phyloP scores from a whole-genome alignment of 1,140 invertebrate genomes.

The Adoxophyes honmai region DNA sequence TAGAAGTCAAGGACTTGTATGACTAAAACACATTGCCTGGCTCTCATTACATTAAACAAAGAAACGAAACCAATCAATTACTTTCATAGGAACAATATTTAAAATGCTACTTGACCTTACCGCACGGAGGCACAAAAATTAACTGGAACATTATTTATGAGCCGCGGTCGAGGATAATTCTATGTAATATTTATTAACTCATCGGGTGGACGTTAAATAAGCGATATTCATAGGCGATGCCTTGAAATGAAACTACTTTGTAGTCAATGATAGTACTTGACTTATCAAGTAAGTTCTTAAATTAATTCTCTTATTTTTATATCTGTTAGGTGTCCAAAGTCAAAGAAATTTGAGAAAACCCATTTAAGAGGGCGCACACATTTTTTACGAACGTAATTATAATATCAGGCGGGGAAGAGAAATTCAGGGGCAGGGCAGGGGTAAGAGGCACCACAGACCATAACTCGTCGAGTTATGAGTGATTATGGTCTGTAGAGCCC shows the following conservation, averaged over 20 bases:
- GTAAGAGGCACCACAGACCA: too few relatives aligned
- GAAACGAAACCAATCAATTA: constrained; percentile 56
- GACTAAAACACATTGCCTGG: constrained; percentile 37
- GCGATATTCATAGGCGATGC: constrained; percentile 32
- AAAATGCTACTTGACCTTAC: constrained; percentile 53
- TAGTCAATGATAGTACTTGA: background rate
- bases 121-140: constrained; percentile 52
- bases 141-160: constrained; percentile 57
- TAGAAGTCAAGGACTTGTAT: constrained; percentile 19
- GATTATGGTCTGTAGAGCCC: too few relatives aligned
- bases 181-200: constrained; percentile 49
- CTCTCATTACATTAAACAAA: constrained; percentile 53
- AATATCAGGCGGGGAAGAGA: too few relatives aligned
- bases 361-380: too few relatives aligned
- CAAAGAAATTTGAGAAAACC: too few relatives aligned
- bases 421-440: too few relatives aligned
- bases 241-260: constrained; percentile 6
- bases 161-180: constrained; percentile 37
- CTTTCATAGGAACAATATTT: constrained; percentile 53
- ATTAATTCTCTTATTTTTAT: too few relatives aligned
- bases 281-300: too few relatives aligned
- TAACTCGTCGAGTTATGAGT: too few relatives aligned
- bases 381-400: too few relatives aligned
- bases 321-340: too few relatives aligned
- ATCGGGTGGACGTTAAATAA: constrained; percentile 36